These are phyloP conservation scores for Amaurobius ferox DNA, from an alignment of 2,888 invertebrate genomes.

Conservation along the genomic window DNA sequence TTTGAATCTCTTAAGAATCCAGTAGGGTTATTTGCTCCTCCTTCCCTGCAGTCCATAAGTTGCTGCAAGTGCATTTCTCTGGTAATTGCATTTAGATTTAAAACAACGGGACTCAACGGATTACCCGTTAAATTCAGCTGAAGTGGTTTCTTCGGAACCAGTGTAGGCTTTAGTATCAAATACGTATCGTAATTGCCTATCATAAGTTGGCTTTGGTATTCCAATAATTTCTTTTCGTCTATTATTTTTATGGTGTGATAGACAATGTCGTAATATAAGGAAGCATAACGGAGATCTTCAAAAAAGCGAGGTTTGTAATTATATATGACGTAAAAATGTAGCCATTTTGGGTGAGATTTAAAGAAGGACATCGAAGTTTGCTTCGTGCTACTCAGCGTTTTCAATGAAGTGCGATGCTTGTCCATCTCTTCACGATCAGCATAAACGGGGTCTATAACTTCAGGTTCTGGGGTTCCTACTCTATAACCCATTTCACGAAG, in stretches of 20 bases:
- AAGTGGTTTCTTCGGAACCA: not conserved
- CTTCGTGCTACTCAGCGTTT: not conserved
- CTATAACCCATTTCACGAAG: constrained; percentile 35
- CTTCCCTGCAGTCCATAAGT: not conserved
- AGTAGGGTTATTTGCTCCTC: not conserved
- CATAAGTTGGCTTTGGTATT: not conserved
- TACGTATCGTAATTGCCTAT: constrained; percentile 1
- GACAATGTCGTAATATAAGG: constrained; percentile 19
- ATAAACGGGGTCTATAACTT: constrained; percentile 25
- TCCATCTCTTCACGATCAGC: constrained; percentile 8
- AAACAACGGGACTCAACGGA: not conserved
- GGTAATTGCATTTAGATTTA: not conserved
- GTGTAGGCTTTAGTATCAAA: not conserved
- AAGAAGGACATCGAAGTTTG: not conserved
- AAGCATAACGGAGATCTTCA: constrained; percentile 22
- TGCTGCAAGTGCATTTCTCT: not conserved
- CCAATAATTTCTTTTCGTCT: constrained; percentile 1
- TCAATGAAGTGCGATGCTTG: not conserved
- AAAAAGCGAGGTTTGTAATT: not conserved
- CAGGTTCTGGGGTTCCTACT: constrained; percentile 5
- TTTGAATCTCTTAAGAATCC: constrained; percentile 16
- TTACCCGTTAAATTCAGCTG: not conserved
- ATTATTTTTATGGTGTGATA: constrained; percentile 24
- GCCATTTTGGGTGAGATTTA: not conserved
- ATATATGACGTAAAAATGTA: constrained; percentile 25